Evolutionary conservation across 2,113 vertebrate species (phyloP).

Genomic region (Ahaetulla prasina): DNA sequence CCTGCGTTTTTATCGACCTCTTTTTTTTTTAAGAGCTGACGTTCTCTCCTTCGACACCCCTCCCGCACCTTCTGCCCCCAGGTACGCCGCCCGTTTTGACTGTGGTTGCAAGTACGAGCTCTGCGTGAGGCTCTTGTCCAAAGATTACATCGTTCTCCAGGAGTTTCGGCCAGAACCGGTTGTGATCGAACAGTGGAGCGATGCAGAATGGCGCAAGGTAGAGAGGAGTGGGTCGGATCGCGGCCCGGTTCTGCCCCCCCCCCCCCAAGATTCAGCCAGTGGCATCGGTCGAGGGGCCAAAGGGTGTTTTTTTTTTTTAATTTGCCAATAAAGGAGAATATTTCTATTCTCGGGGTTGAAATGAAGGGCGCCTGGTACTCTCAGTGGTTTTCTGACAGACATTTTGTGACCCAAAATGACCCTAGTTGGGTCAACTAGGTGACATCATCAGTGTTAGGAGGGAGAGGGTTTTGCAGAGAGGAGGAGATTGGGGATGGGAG

Average conservation of each 20-base stretch:
- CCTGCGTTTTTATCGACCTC: background rate
- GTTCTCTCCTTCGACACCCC: background rate
- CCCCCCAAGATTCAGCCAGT: background rate
- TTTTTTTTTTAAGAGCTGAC: background rate
- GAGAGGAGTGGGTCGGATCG: background rate
- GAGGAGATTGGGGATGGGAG: too few species aligned
- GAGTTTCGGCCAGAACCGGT: constrained; percentile 60
- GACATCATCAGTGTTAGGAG: too few species aligned
- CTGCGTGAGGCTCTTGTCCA: constrained; percentile 57
- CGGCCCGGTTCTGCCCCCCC: background rate
- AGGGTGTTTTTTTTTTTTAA: background rate
- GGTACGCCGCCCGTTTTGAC: constrained; percentile 67
- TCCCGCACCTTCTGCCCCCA: background rate
- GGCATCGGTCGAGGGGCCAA: background rate
- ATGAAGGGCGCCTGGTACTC: background rate
- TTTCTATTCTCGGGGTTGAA: background rate
- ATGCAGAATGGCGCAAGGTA: constrained; percentile 69
- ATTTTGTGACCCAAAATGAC: too few species aligned
- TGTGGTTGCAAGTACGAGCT: constrained; percentile 67
- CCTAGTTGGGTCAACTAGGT: too few species aligned
- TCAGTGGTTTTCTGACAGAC: too few species aligned
- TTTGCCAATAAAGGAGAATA: background rate
- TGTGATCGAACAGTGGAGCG: constrained; percentile 64
- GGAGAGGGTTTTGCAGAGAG: too few species aligned
- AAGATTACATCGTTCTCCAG: constrained; percentile 48